Evolutionary conservation across 1,140 invertebrate species (phyloP), one percentile per base, ranked within the genome.

Genomic region (Dendrolimus kikuchii): DNA sequence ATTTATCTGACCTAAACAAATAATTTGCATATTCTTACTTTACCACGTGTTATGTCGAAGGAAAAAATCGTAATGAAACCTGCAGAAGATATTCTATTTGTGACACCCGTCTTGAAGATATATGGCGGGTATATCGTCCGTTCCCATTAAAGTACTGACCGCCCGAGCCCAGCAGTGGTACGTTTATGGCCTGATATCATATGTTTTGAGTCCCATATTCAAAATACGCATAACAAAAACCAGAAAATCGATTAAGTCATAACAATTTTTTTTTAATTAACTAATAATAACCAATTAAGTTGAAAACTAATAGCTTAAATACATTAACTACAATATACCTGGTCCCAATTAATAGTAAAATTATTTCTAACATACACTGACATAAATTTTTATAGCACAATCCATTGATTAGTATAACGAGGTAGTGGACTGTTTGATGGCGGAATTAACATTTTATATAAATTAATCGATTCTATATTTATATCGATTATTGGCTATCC

Each of bases 351-450:
- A 74, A 62, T 73, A 51, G 54, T 65, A 58, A 68, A 69, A 72
- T 72, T 70, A 75, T 77, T 68, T 66, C 70, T 58, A 62, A 53
- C 57, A 48, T 55, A 53, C 40, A 55, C 53, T 52, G 58, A 65
- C 58, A 73, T 75, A 75, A 67, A 74, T 71, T 62, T 77, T 74
- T 77, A 81, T 67, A 57, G 60, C 65, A 61, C 74, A 55, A 73
- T 71, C 71, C 72, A 72, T 74, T 78, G 74, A 81, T 81, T 77
- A 81, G 74, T 65, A 56, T 76, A 79, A 77, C 72, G 71, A 75
- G 63, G 69, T 43, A 55, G 56, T 66, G 67, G 72, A 70, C 73
- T 73, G 68, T 73, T 74, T 77, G 76, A 76, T 62, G 74, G 72
- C 53, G 57, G 60, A 77, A 75, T 80, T 81, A 74, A 78, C 71